These are phyloP conservation scores for Euplexia lucipara DNA, from an alignment of 2,888 invertebrate species.

Conservation along the genomic window DNA sequence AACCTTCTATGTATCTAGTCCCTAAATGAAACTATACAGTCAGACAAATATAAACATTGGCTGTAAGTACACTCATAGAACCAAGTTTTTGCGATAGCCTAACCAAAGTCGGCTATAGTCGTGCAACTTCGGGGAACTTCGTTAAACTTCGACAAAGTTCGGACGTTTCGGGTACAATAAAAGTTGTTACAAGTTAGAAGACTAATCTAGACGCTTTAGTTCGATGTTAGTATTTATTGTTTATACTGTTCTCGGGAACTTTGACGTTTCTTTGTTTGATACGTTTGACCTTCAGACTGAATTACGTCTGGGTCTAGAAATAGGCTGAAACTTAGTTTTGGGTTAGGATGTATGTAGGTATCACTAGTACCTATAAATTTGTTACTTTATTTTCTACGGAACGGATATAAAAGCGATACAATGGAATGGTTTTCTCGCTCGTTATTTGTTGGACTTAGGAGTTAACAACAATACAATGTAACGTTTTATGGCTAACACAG, in stretches of 20 bases:
- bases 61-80: conserved; percentile 41
- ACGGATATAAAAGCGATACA: conserved; percentile 6
- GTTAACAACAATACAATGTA: neutral
- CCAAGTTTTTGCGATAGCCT: conserved; percentile 47
- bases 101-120: conserved; percentile 40
- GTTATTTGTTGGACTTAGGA: neutral
- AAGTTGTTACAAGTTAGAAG: conserved; percentile 52
- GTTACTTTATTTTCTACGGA: conserved; percentile 3
- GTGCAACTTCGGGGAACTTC: conserved; percentile 37
- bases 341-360: neutral
- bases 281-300: conserved; percentile 29
- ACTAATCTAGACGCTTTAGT: conserved; percentile 56
- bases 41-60: conserved; percentile 50
- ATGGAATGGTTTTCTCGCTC: conserved; percentile 4
- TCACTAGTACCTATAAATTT: conserved; percentile 1
- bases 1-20: conserved; percentile 34
- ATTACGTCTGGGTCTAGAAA: conserved; percentile 5
- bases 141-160: conserved; percentile 43
- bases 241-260: conserved; percentile 50
- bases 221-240: conserved; percentile 56
- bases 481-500: conserved; percentile 1
- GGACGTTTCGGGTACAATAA: conserved; percentile 53
- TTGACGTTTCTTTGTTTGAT: conserved; percentile 36
- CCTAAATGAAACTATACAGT: conserved; percentile 37
- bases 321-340: conserved; percentile 9